A percentile compares a stretch with the other conserved stretches of the same genome.
Conservation (phyloP, 2,888 invertebrate species). For the Acleris laterana region DNA sequence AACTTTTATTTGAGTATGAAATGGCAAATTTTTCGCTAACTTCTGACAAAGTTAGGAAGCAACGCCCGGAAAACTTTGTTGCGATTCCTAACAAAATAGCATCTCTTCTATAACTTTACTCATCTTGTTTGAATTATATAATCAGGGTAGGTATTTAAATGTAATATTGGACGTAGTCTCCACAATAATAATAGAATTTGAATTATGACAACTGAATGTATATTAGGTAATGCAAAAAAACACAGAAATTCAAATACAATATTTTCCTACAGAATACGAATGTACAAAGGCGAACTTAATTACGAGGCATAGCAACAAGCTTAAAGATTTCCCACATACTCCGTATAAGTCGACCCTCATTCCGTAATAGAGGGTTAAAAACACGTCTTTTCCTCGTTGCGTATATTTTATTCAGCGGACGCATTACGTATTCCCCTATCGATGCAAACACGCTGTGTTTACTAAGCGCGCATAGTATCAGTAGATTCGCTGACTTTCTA, state of each 20-base stretch:
- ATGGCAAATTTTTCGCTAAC: slow-evolving; percentile 28
- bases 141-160: slow-evolving; percentile 1
- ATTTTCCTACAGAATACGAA: too few relatives aligned
- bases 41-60: slow-evolving; percentile 27
- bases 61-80: slow-evolving; percentile 29
- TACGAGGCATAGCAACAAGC: not conserved
- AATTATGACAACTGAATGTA: not conserved
- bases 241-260: too few relatives aligned
- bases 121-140: slow-evolving; percentile 21
- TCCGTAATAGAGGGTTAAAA: slow-evolving; percentile 29
- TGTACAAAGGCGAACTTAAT: not conserved
- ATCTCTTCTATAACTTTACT: slow-evolving; percentile 26
- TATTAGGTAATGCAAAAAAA: too few relatives aligned
- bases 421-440: slow-evolving; percentile 37
- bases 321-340: slow-evolving; percentile 1
- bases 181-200: not conserved
- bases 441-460: slow-evolving; percentile 30
- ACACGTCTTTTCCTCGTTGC: slow-evolving; percentile 23
- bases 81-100: slow-evolving; percentile 26
- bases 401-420: slow-evolving; percentile 30
- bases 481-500: slow-evolving; percentile 30
- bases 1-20: slow-evolving; percentile 31
- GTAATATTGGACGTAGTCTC: not conserved
- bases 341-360: slow-evolving; percentile 13
- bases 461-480: slow-evolving; percentile 31